Conservation (phyloP, 2,797 vertebrate genomes). For the Peromyscus aztecus region DNA sequence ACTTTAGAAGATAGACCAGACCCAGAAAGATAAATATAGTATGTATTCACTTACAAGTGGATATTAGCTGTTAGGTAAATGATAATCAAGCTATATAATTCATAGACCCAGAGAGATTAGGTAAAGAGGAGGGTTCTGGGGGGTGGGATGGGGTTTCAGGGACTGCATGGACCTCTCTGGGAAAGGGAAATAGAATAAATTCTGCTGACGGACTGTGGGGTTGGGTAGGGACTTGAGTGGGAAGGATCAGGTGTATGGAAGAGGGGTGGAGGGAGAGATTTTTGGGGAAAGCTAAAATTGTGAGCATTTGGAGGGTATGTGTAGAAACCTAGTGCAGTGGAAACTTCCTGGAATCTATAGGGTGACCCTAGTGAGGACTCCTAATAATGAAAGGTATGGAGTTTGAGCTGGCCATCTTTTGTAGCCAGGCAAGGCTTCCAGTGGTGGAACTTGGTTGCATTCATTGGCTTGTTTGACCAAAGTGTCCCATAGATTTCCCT, state of each 20-base stretch:
- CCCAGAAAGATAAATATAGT: background rate
- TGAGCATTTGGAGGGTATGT: background rate
- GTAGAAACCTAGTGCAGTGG: background rate
- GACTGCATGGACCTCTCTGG: background rate
- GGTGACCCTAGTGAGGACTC: background rate
- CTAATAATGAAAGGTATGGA: background rate
- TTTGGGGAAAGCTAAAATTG: background rate
- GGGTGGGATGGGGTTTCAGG: no score
- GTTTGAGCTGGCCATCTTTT: background rate
- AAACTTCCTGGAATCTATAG: background rate
- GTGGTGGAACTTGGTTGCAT: background rate
- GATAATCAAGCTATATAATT: background rate
- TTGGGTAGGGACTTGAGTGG: background rate
- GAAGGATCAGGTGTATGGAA: background rate
- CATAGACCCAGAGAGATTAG: background rate
- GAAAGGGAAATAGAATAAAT: background rate
- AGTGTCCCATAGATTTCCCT: background rate
- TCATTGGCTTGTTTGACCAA: background rate
- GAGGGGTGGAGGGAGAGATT: background rate
- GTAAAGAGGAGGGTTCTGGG: background rate
- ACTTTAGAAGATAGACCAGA: background rate
- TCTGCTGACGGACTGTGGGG: background rate
- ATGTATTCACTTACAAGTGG: background rate
- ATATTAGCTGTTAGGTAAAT: background rate
- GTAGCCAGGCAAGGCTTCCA: background rate